Base-by-base conservation (phyloP, 2,888 invertebrate species). In the Athetis lepigone region DNA sequence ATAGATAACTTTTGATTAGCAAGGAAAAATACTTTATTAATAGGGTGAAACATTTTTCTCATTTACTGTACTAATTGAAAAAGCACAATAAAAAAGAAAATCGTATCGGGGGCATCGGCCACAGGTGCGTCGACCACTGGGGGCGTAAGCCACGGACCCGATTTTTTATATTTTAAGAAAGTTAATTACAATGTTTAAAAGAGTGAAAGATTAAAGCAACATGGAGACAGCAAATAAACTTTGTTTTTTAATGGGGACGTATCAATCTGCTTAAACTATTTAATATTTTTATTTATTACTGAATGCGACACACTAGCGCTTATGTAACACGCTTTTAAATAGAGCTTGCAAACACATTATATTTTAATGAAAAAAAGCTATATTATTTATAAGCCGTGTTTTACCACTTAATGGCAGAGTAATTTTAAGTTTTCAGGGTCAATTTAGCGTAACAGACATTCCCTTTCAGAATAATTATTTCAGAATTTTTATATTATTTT, bases 301-400 rank as follows among this genome's bases (percentile, higher is more conserved):
- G 40, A 60, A 60, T 60, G 70, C 11, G 0, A 33, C 13, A 29
- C 11, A 39, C 18, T 70, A 43, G 16, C 25, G 49, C 29, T 49
- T 8, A 21, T 4, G 8, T 46, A 11, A 37, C 19, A 71, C 29
- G 2, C 64, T 37, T 39, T 50, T 0, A 6, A 11, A 42, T 45
- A n/a, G 9, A 16, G 70, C 47, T 61, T 25, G 27, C 42, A n/a
- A 2, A 23, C 1, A 5, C 8, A 33, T 13, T 27, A 27, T 27
- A 9, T 27, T 2, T 13, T 25, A 25, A 25, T 33, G 4, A 13
- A 13, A 13, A 4, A 33, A 33, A 33, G 1, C 4, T 33, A 33
- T 13, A 33, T 29, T 13, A 9, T 3, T 2, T 33, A 13, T n/a
- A n/a, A n/a, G n/a, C n/a, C n/a, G n/a, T 33, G 33, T 13, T 16